These are phyloP conservation scores for Blennius ocellaris DNA, from an alignment of 2,113 vertebrate genomes.

Conservation along the genomic window DNA sequence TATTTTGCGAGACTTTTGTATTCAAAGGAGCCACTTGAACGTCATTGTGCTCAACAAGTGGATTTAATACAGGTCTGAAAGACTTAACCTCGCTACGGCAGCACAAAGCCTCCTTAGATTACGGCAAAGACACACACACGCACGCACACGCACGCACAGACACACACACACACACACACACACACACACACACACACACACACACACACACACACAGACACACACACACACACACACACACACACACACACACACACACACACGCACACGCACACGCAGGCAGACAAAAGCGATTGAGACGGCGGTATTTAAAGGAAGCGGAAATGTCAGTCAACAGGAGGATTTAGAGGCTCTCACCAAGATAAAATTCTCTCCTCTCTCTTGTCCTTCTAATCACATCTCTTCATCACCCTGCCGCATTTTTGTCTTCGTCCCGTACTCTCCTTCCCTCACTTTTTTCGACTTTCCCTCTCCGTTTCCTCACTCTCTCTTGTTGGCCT, in stretches of 20 bases:
- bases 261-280: slow-evolving; percentile 27
- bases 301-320: slow-evolving; percentile 69
- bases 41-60: slow-evolving; percentile 72
- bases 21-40: slow-evolving; percentile 63
- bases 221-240: slow-evolving; percentile 26
- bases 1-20: slow-evolving; percentile 20
- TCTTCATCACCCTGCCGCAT: slow-evolving; percentile 48
- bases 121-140: slow-evolving; percentile 28
- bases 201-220: slow-evolving; percentile 45
- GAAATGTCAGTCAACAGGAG: slow-evolving; percentile 71
- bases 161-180: slow-evolving; percentile 23
- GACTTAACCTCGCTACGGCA: slow-evolving; percentile 56
- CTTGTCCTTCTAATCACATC: slow-evolving; percentile 53
- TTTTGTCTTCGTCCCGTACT: slow-evolving; percentile 31
- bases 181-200: slow-evolving; percentile 28
- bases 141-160: slow-evolving; percentile 23
- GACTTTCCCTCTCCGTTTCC: slow-evolving; percentile 26
- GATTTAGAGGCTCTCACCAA: slow-evolving; percentile 63
- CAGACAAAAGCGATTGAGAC: slow-evolving; percentile 64
- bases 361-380: slow-evolving; percentile 62
- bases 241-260: slow-evolving; percentile 25
- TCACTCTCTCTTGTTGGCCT: neutral
- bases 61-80: slow-evolving; percentile 64
- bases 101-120: slow-evolving; percentile 69
- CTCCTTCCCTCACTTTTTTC: slow-evolving; percentile 4